phyloP scores from a whole-genome alignment of 1,140 invertebrate genomes.

The Drosophila baimaii region DNA sequence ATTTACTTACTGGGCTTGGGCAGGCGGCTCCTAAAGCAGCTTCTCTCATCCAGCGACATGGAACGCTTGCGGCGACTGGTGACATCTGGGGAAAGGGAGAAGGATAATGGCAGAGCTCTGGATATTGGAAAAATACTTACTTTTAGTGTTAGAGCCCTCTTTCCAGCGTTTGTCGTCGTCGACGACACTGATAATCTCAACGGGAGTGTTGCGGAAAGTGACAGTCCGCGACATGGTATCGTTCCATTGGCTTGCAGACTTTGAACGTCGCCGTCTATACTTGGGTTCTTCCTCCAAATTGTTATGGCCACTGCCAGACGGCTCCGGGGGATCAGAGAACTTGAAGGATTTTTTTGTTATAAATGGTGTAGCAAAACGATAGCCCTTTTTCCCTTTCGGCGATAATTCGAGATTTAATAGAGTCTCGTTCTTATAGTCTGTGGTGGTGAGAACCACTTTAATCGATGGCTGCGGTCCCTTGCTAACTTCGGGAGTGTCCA shows the following conservation, averaged over 20 bases:
- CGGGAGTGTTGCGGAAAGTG: conserved; percentile 57
- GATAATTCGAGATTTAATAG: conserved; percentile 13
- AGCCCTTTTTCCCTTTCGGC: conserved; percentile 10
- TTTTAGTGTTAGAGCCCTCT: background rate
- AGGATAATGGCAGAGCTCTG: background rate
- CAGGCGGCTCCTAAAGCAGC: conserved; percentile 22
- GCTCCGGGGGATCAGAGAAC: background rate
- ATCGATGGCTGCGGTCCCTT: conserved; percentile 17
- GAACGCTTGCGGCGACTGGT: conserved; percentile 70
- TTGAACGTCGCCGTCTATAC: conserved; percentile 47
- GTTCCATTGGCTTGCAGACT: conserved; percentile 40
- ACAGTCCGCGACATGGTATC: conserved; percentile 42
- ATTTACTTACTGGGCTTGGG: conserved; percentile 58
- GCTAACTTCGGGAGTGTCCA: background rate
- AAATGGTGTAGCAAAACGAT: conserved; percentile 53
- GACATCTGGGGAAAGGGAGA: conserved; percentile 46
- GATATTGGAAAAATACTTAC: conserved; percentile 41
- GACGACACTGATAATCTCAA: conserved; percentile 39
- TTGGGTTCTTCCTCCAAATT: background rate
- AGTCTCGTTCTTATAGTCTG: conserved; percentile 16
- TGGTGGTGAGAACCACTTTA: conserved; percentile 51
- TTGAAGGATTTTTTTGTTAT: conserved; percentile 22
- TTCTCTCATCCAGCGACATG: conserved; percentile 56
- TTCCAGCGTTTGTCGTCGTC: conserved; percentile 58
- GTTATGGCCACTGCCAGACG: background rate